phyloP scores from a whole-genome alignment of 2,888 invertebrate genomes.

The Athripsodes cinereus region DNA sequence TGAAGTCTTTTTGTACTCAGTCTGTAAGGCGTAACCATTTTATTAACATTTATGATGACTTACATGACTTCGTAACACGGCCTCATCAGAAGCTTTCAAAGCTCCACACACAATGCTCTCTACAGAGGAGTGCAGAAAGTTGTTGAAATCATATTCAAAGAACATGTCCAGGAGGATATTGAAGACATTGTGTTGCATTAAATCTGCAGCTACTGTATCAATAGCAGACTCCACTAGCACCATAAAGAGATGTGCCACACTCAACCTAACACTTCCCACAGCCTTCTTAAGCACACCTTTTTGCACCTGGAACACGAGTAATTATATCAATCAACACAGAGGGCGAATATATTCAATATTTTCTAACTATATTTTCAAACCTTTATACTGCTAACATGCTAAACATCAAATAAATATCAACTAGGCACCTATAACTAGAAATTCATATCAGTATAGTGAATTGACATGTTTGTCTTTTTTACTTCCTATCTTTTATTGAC shows the following conservation, averaged over 20 bases:
- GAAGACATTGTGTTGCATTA: slow-evolving; percentile 55
- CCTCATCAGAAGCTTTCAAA: slow-evolving; percentile 32
- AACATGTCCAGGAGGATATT: slow-evolving; percentile 74
- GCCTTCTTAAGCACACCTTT: neutral
- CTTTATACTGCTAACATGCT: too few species aligned
- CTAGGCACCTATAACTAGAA: too few species aligned
- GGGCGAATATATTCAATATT: too few species aligned
- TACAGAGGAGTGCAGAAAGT: slow-evolving; percentile 90
- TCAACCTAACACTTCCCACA: slow-evolving; percentile 72
- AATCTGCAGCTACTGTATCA: slow-evolving; percentile 62
- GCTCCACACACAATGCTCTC: slow-evolving; percentile 52
- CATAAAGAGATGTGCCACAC: slow-evolving; percentile 73
- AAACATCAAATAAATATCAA: too few species aligned
- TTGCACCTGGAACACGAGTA: neutral
- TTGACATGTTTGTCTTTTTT: too few species aligned
- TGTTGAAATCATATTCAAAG: slow-evolving; percentile 88
- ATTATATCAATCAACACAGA: too few species aligned
- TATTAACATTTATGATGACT: too few species aligned
- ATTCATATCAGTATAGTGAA: too few species aligned
- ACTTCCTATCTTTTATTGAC: too few species aligned
- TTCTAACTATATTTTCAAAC: too few species aligned
- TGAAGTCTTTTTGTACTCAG: too few species aligned
- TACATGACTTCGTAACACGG: slow-evolving; percentile 17
- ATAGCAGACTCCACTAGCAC: slow-evolving; percentile 69
- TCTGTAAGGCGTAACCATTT: too few species aligned